phyloP scores from a whole-genome alignment of 2,888 invertebrate genomes.

The Globia sparganii region DNA sequence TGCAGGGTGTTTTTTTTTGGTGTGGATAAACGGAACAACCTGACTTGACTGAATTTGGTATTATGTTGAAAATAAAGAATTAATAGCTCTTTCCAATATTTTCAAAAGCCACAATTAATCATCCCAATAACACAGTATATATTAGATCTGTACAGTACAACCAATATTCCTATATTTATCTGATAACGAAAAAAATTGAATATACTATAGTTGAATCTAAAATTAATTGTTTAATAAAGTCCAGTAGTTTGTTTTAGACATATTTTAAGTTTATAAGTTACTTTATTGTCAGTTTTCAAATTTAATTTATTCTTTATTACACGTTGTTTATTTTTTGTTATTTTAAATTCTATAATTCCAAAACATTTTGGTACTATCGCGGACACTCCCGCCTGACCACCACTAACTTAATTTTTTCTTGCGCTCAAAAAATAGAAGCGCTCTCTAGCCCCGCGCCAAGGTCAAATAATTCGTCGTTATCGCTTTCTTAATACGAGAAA shows the following conservation, averaged over 20 bases:
- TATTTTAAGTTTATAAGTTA: slow-evolving; percentile 52
- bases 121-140: not conserved
- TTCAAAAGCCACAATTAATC: not conserved
- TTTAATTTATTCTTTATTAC: slow-evolving; percentile 59
- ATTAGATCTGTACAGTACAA: slow-evolving; percentile 58
- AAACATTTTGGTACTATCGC: not conserved
- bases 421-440: no score
- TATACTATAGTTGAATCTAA: not conserved
- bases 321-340: slow-evolving; percentile 35
- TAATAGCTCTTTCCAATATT: not conserved
- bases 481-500: no score
- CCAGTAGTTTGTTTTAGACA: slow-evolving; percentile 48
- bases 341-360: slow-evolving; percentile 13
- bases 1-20: no score
- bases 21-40: not conserved
- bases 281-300: slow-evolving; percentile 39
- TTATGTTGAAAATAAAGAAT: not conserved
- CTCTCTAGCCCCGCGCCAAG: no score
- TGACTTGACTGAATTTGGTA: not conserved
- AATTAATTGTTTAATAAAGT: slow-evolving; percentile 1
- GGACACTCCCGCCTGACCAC: no score
- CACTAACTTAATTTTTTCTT: no score
- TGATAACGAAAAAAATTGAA: not conserved
- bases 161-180: slow-evolving; percentile 46
- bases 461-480: no score